A percentile compares a stretch with the other conserved stretches of the same genome.
phyloP scores from a whole-genome alignment of 2,113 vertebrate genomes.

The Cebus imitator region DNA sequence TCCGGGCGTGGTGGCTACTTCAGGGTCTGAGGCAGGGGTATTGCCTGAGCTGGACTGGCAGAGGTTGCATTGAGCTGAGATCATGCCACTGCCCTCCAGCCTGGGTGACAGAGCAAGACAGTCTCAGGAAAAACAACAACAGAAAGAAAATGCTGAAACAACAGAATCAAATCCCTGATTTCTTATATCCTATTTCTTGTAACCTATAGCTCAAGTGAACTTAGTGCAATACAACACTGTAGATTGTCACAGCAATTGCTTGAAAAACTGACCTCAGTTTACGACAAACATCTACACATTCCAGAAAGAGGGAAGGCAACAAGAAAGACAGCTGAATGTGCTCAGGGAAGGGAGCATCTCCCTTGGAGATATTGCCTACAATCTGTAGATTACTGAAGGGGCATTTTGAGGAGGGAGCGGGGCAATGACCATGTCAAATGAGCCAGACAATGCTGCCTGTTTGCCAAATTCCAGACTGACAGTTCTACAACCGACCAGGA shows the following conservation, averaged over 20 bases:
- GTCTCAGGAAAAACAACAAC: too few species aligned
- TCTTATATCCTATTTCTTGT: neutral
- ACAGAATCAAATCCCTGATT: neutral
- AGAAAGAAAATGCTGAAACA: rapidly evolving
- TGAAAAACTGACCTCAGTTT: neutral
- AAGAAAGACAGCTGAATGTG: neutral
- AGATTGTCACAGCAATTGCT: neutral
- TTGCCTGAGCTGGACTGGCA: too few species aligned
- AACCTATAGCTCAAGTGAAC: neutral
- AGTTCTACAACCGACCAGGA: neutral
- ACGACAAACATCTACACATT: neutral
- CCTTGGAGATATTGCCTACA: neutral
- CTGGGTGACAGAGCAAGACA: too few species aligned
- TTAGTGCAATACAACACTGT: neutral
- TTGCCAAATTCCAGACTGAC: neutral
- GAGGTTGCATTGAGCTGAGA: too few species aligned
- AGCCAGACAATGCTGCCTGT: neutral
- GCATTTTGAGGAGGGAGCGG: neutral
- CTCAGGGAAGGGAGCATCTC: neutral
- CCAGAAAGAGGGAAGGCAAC: neutral
- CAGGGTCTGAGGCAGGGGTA: too few species aligned
- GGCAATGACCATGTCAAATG: neutral
- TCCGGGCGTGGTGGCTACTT: too few species aligned
- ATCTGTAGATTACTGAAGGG: rapidly evolving
- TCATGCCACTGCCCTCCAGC: too few species aligned